Evolutionary conservation across 2,888 invertebrate genomes (phyloP), one percentile per base, ranked within the genome.

Genomic region (Ceramica pisi): DNA sequence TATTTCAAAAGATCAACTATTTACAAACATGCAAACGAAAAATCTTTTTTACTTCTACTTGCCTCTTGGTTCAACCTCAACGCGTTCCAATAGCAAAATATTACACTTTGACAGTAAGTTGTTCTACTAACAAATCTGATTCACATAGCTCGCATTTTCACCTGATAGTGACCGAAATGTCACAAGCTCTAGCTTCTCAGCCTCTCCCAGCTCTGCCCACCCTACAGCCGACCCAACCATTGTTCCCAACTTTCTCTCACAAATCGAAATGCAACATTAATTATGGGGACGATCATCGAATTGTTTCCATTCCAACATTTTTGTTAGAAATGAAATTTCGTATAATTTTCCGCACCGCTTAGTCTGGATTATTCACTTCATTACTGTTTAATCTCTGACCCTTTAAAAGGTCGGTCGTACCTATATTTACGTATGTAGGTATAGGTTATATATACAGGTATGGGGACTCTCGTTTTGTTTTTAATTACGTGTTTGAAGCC

Each of bases 361-460:
- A 81, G 74, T 83, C 76, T 70, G 85, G 87, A 89, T 89, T 87
- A 88, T 86, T 87, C 88, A 88, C 86, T 90, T 89, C 86, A 89
- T 90, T 90, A 89, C 85, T 81, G 85, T 86, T 88, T 87, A 88
- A 90, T 87, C 85, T 2, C 87, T 64, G 79, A 81, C 83, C 88
- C 84, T 88, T 87, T 83, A 77, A 89, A 88, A 88, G 89, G 90
- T 82, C 83, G 78, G 81, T 82, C 78, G 81, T 65, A 64, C 73
- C 14, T 51, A 31, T 53, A 26, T 31, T 57, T 66, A 60, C 23
- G 41, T 61, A 23, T n/a, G n/a, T 64, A 67, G n/a, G 14, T 59
- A 23, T n/a, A n/a, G n/a, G n/a, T n/a, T n/a, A n/a, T n/a, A n/a
- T n/a, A n/a, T 38, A 21, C 12, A 57, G 48, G 53, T 79, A 65